A percentile compares a stretch with the other conserved stretches of the same genome.
phyloP scores from a whole-genome alignment of 2,113 vertebrate species.

The Nycticorax nycticorax region DNA sequence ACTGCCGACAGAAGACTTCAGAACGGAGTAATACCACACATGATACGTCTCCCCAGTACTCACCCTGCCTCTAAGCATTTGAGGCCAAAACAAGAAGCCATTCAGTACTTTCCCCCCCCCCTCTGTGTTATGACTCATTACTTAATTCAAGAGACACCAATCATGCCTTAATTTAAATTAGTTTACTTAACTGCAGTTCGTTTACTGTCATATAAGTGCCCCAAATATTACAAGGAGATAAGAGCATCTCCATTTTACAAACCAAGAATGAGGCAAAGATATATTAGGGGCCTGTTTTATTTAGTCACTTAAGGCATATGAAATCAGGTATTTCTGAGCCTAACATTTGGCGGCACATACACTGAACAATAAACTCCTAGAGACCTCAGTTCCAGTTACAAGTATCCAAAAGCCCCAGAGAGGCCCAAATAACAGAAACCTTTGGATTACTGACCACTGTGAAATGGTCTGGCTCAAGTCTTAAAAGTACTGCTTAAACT shows the following conservation, averaged over 20 bases:
- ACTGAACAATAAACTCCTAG: neutral
- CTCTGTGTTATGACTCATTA: neutral
- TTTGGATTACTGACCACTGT: neutral
- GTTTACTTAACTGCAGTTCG: neutral
- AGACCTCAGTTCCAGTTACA: neutral
- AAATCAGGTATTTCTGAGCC: neutral
- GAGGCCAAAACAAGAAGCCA: neutral
- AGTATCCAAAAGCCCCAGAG: neutral
- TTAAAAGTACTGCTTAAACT: neutral
- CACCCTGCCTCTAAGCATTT: neutral
- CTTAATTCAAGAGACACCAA: neutral
- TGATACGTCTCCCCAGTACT: rapidly evolving
- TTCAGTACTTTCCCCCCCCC: neutral
- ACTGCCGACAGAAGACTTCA: neutral
- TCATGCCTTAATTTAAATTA: neutral
- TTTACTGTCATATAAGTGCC: neutral
- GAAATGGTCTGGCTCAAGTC: neutral
- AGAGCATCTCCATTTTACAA: neutral
- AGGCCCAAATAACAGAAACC: neutral
- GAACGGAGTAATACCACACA: neutral
- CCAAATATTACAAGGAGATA: neutral
- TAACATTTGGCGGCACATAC: neutral
- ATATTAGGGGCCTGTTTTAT: neutral
- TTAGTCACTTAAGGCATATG: neutral
- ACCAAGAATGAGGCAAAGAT: neutral